phyloP scores from a whole-genome alignment of 2,797 vertebrate species.

The Clarias pachynema region DNA sequence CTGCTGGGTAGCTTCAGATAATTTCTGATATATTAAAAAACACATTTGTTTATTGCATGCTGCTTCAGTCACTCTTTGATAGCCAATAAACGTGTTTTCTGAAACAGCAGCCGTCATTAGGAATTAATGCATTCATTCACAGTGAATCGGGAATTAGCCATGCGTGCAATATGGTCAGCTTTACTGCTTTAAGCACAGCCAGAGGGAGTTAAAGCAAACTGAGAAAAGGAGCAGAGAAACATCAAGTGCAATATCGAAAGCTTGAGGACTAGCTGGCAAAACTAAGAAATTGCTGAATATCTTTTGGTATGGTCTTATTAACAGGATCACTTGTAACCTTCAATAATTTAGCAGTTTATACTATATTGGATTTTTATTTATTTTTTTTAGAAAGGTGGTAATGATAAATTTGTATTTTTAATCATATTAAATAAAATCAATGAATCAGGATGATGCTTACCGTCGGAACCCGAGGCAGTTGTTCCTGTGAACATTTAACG shows the following conservation, averaged over 20 bases:
- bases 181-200: constrained; percentile 5
- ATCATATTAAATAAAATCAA: too few species aligned
- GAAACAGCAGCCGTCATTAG: constrained; percentile 11
- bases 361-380: too few species aligned
- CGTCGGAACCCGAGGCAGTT: too few species aligned
- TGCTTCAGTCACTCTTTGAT: background rate
- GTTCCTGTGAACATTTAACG: too few species aligned
- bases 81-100: background rate
- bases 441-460: too few species aligned
- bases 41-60: background rate
- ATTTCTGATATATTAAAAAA: background rate
- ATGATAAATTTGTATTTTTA: too few species aligned
- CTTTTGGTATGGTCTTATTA: background rate
- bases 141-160: constrained; percentile 11
- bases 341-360: background rate
- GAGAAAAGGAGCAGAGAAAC: background rate
- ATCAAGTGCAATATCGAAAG: background rate
- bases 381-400: background rate
- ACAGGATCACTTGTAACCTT: background rate
- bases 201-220: background rate
- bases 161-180: background rate
- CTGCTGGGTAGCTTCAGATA: background rate
- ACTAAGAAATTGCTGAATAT: background rate
- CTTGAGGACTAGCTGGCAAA: background rate
- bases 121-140: constrained; percentile 22